A percentile compares a stretch with the other conserved stretches of the same genome.
These are phyloP conservation scores for Scrobipalpa costella DNA, from an alignment of 2,888 invertebrate genomes.

Conservation along the genomic window DNA sequence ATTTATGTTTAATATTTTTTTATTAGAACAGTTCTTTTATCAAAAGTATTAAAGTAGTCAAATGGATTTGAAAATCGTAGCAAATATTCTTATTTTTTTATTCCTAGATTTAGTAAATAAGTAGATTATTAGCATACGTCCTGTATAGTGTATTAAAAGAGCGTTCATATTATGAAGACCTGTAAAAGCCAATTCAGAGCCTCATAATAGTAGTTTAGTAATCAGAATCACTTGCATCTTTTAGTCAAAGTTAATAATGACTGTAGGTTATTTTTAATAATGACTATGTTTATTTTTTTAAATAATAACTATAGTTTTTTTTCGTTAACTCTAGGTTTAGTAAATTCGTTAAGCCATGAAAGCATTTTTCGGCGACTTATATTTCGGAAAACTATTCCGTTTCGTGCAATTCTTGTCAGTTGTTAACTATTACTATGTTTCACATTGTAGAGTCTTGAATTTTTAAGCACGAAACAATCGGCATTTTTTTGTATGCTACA, in stretches of 20 bases:
- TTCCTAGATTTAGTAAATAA: conserved; percentile 32
- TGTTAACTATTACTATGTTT: no score
- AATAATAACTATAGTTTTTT: no score
- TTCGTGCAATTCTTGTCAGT: no score
- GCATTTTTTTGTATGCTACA: no score
- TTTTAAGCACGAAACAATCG: no score
- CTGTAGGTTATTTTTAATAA: no score
- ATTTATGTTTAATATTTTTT: neutral
- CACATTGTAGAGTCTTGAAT: no score
- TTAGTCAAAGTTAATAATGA: neutral
- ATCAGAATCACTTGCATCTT: neutral
- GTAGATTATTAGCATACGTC: neutral
- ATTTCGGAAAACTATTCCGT: no score
- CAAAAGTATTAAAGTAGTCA: conserved; percentile 35
- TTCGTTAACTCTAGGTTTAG: no score
- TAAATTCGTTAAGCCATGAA: no score
- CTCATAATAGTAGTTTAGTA: neutral
- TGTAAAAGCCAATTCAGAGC: neutral
- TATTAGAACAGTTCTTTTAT: neutral
- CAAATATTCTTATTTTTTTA: conserved; percentile 25
- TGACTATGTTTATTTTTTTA: no score
- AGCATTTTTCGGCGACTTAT: no score
- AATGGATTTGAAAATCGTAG: conserved; percentile 41
- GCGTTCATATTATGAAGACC: conserved; percentile 14
- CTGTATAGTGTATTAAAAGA: neutral